These are phyloP conservation scores for Sarotherodon lohbergeri DNA, from an alignment of 2,113 vertebrate genomes.

Conservation along the genomic window DNA sequence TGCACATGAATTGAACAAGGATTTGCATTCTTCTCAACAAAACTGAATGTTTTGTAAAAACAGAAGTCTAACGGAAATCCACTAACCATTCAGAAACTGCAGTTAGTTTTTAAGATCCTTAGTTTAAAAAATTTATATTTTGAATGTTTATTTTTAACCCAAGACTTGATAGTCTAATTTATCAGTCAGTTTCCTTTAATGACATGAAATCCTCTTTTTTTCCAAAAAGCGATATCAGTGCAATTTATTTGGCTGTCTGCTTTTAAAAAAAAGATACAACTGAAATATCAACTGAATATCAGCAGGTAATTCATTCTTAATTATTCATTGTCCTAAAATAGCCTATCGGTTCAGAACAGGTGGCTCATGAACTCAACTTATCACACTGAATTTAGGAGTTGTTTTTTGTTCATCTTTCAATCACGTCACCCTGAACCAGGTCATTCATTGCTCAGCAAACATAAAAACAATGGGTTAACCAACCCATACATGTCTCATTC, in stretches of 20 bases:
- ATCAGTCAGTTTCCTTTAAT: neutral
- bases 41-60: neutral
- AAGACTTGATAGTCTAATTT: neutral
- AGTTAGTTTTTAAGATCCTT: neutral
- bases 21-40: neutral
- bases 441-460: conserved; percentile 62
- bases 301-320: neutral
- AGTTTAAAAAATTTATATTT: neutral
- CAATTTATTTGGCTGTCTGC: neutral
- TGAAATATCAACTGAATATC: neutral
- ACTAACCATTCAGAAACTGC: neutral
- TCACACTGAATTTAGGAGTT: conserved; percentile 7
- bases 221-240: neutral
- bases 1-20: neutral
- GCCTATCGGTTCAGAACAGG: neutral
- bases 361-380: neutral
- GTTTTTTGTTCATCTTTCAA: conserved; percentile 31
- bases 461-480: neutral
- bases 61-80: neutral
- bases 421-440: conserved; percentile 82
- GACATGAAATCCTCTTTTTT: neutral
- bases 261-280: neutral
- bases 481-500: neutral
- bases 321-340: neutral
- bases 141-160: neutral